Evolutionary conservation across 92 coral and sea anemone genomes (phyloP).

Genomic region (Desmophyllum pertusum): DNA sequence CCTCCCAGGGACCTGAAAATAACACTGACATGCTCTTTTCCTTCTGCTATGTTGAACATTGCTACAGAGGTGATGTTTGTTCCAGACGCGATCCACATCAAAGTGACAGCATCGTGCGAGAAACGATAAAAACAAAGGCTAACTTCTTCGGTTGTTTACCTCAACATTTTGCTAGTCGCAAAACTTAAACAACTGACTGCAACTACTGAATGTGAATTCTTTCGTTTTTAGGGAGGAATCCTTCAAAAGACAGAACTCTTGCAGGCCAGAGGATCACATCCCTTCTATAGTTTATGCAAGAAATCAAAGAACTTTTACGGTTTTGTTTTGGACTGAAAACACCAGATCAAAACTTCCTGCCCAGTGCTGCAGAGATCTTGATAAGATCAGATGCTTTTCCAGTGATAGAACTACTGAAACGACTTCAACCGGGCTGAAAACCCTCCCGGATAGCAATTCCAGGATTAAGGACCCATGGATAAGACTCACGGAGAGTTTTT

Average conservation of each 20-base stretch:
- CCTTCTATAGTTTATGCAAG: neutral
- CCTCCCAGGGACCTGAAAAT: too few species aligned
- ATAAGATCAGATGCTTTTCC: neutral
- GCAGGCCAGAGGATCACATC: neutral
- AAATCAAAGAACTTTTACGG: neutral
- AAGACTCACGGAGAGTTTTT: too few species aligned
- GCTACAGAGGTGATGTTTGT: too few species aligned
- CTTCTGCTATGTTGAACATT: too few species aligned
- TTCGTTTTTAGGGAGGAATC: conserved; percentile 1
- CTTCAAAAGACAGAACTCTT: conserved; percentile 15
- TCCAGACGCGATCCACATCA: too few species aligned
- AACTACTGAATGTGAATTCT: neutral
- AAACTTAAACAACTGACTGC: neutral
- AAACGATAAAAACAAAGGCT: too few species aligned
- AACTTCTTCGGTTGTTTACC: too few species aligned
- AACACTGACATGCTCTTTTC: too few species aligned
- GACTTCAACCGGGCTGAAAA: neutral
- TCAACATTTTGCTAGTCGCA: too few species aligned
- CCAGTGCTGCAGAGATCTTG: conserved; percentile 8
- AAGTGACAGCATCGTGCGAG: too few species aligned
- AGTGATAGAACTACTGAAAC: neutral
- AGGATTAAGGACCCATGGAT: too few species aligned
- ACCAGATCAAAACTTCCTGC: neutral
- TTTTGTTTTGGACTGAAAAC: neutral
- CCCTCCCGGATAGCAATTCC: too few species aligned